Evolutionary conservation across 2,113 vertebrate species (phyloP), one percentile per base, ranked within the genome.

Genomic region (Ochotona princeps): DNA sequence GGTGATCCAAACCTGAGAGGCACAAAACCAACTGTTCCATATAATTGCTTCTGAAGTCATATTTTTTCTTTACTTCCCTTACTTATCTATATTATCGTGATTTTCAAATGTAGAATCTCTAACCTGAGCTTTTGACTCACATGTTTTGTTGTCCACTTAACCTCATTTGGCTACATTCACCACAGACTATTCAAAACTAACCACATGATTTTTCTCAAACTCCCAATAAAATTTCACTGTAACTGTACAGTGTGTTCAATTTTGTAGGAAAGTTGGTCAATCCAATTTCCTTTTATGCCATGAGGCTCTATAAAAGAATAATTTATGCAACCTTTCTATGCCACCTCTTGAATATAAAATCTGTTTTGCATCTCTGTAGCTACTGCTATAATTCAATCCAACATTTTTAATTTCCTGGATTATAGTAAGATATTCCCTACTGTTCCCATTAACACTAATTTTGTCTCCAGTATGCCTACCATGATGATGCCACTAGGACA

Each of bases 251-350:
- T 26, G 65, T 57, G 28, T 66, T 83, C 44, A 74, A 14, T 66
- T 51, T 76, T 63, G n/a, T 7, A 66, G 51, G 86, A 91, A 89
- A 44, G 14, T 44, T 23, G 69, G 30, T 91, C 72, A 47, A 83
- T 83, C 18, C 47, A 92, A 20, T 4, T 93, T 88, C 32, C 4
- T 38, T 90, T 57, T 63, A 75, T 32, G 8, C 10, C 51, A 70
- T 78, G n/a, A 84, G 73, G 76, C 9, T 30, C 63, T 76, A 20
- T 25, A 84, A 57, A 85, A 93, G 75, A 83, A 80, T 63, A 30
- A 15, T 49, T 25, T 83, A 5, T 8, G 5, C 3, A 28, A 28
- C 23, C 2, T 17, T 3, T 78, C 26, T 85, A 2, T 69, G 14
- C 12, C 15, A 60, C 11, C 7, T 70, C 60, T 75, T 82, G 18